Evolutionary conservation across 2,888 invertebrate species (phyloP), one percentile per base, ranked within the genome.

Genomic region (Athrips mouffetella): DNA sequence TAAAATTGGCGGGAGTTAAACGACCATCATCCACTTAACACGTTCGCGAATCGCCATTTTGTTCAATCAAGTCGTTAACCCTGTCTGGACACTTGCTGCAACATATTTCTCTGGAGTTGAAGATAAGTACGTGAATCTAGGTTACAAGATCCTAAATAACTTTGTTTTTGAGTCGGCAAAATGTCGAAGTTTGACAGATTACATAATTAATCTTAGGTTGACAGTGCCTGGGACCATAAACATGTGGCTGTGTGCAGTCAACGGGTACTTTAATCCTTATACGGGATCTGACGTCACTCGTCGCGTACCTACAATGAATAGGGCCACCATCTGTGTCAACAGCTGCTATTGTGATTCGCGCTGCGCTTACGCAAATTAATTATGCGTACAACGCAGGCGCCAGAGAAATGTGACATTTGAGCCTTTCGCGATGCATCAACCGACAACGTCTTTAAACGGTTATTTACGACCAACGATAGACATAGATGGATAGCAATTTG

Each of bases 51-150:
- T 74, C 78, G 82, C 77, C 81, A 79, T 81, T 78, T 77, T 80
- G 71, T 67, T 67, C 79, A 80, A 85, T 84, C 81, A 82, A 77
- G 77, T 83, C 74, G 80, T 86, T 86, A 83, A 85, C 85, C 84
- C 65, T 66, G 68, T 54, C 64, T 58, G 64, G 60, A 58, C 63
- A 59, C 63, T 64, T 62, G 62, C 52, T 51, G 54, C 46, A 55
- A 49, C 37, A 45, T 45, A 37, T 27, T 30, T 47, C 39, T 30
- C 39, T 23, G n/a, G 41, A 35, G 44, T 21, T 27, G 50, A 27
- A 27, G 40, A 50, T 45, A 47, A 52, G 42, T 37, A 49, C 27
- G 41, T 35, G 48, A 53, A 58, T 51, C 48, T 50, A 44, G 42
- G 49, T 20, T 20, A 20, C 29, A 40, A 48, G 48, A 41, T 41